Evolutionary conservation across 2,888 invertebrate species (phyloP), one percentile per base, ranked within the genome.

Genomic region (Lepetodrilus schrolli): DNA sequence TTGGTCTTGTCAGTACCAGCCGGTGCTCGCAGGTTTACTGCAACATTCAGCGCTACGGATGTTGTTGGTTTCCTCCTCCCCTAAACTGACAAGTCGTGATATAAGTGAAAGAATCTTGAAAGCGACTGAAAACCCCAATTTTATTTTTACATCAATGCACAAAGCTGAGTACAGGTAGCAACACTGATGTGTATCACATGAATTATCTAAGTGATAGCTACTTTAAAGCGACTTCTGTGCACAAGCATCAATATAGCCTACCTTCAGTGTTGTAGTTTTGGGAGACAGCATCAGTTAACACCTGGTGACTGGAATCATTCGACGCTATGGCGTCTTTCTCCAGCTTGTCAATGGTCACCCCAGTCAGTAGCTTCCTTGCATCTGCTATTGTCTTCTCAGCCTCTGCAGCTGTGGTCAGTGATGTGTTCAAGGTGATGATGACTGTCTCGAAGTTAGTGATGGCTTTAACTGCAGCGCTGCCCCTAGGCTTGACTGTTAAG

Each of bases 381-480:
- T 70, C 48, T 20, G 50, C 58, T 23, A 84, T 74, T 5, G 81
- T 82, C 47, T 70, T 23, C 48, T 80, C 79, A 5, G 83, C 81
- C 10, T 74, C 72, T 10, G 66, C 50, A 3, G 82, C 79, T 51
- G 69, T 58, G 5, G 65, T 51, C 23, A 78, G 37, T 17, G 83
- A 76, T 8, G 23, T 30, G 47, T 81, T 65, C 30, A 84, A 66
- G 21, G 70, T 75, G 5, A 17, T 26, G 20, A 79, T 73, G 34
- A 81, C 81, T 0, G 47, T 37, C 70, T 79, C 71, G 51, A 77
- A 83, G 47, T 73, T 78, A 8, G 73, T 49, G 13, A 83, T 79
- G 51, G 82, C 83, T 20, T 78, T 74, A 1, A 84, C 84, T 7
- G 84, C 83, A 10, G 43, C 34, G 43, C 81, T 76, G 7, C 84